Conservation (phyloP, 2,797 vertebrate species). For the Ciconia nigra region DNA sequence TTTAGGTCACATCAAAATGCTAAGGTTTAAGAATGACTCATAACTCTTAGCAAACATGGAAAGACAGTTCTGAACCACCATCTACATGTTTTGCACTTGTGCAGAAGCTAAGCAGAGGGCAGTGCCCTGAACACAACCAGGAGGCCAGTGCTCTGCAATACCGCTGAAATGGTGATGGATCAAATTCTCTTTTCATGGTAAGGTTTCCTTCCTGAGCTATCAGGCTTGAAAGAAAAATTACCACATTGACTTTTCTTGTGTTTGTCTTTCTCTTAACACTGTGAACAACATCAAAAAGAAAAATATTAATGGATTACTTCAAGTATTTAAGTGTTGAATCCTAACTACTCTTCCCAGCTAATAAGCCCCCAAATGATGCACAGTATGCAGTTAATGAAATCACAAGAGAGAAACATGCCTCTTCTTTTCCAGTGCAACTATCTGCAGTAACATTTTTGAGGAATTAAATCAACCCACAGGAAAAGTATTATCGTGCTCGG, state of each 20-base stretch:
- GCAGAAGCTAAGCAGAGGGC: not conserved
- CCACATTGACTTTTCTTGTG: not conserved
- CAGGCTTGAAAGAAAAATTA: not conserved
- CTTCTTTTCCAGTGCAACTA: not conserved
- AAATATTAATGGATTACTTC: not conserved
- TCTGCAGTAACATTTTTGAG: not conserved
- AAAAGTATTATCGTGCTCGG: not conserved
- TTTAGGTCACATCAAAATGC: not conserved
- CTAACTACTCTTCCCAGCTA: not conserved
- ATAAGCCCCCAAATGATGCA: not conserved
- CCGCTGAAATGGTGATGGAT: not conserved
- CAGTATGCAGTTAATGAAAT: not conserved
- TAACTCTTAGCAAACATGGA: not conserved
- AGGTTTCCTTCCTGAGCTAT: not conserved
- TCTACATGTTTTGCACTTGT: not conserved
- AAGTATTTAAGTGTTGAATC: not conserved
- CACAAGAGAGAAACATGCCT: not conserved
- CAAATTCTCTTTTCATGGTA: not conserved
- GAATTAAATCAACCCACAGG: not conserved
- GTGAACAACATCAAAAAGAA: not conserved
- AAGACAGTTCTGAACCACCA: not conserved
- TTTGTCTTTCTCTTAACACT: not conserved
- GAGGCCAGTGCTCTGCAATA: not conserved
- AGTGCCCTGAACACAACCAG: not conserved
- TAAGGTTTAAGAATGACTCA: not conserved